Base-by-base conservation (phyloP, 2,888 invertebrate species). In the Phyto melanocephala region DNA sequence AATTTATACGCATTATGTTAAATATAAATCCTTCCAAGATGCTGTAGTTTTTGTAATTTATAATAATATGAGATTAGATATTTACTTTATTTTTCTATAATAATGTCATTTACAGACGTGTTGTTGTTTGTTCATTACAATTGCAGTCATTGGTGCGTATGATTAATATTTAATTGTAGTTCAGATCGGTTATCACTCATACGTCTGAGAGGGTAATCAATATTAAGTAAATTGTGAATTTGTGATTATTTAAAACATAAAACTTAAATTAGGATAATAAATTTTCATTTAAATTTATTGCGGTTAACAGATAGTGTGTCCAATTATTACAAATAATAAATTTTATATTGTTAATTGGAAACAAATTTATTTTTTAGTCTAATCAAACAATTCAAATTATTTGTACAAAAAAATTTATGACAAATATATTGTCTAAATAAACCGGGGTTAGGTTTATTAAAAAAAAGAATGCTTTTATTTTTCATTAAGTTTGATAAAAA, bases 71-170 rank as follows among this genome's bases (percentile, higher is more conserved):
- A 6, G 28, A 28, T 28, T 5, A 28, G 28, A 28, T 5, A 28
- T 5, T 50, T 3, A 22, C 22, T n/a, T 3, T 24, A 1, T 13
- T 52, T 13, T 28, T 28, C 7, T 47, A 20, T 47, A 2, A 15
- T 28, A 58, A 37, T 58, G 33, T 33, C 60, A 50, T 28, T 33
- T 63, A 6, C 60, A 56, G 35, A 13, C 20, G 17, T 7, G 20
- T 47, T 63, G 17, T 22, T 50, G 40, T 42, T 63, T 65, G 1
- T 45, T 17, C 15, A n/a, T 75, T 24, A 7, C 1, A 77, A 77
- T 54, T 62, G n/a, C 1, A 62, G 15, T 8, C 17, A 60, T 5
- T 17, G 54, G 17, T n/a, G 62, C 77, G 77, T 77, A 70, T 77
- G 70, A 77, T 33, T 45, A 45, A 70, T 54, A 62, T 77, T 62